Evolutionary conservation across 2,888 invertebrate species (phyloP).

Genomic region (Atethmia centrago): DNA sequence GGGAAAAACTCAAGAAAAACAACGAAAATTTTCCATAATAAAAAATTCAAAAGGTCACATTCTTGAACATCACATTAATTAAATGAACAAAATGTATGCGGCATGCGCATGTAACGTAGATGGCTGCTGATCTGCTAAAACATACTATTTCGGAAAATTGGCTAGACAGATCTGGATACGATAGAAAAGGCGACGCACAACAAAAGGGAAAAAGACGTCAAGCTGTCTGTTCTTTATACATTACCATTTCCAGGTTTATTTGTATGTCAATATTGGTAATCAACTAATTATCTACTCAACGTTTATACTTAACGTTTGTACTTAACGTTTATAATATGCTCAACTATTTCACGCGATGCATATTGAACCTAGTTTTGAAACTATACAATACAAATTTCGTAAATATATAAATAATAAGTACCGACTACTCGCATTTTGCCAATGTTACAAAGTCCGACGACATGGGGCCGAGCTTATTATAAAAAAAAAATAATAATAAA

Average conservation of each 20-base stretch:
- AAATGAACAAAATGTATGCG: not conserved
- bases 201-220: not conserved
- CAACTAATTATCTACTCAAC: no score
- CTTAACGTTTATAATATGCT: not conserved
- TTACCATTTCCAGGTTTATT: not conserved
- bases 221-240: not conserved
- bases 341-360: not conserved
- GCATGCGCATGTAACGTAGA: not conserved
- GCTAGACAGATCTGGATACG: not conserved
- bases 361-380: no score
- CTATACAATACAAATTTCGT: not conserved
- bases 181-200: not conserved
- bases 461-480: not conserved
- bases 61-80: not conserved
- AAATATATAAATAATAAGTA: not conserved
- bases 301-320: no score
- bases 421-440: not conserved
- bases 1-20: not conserved
- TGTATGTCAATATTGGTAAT: not conserved
- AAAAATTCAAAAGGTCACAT: not conserved
- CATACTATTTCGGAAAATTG: not conserved
- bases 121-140: not conserved
- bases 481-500: no score
- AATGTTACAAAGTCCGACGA: not conserved
- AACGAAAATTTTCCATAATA: not conserved